Conservation (phyloP, 2,888 invertebrate genomes). For the Drosophila infuscata region DNA sequence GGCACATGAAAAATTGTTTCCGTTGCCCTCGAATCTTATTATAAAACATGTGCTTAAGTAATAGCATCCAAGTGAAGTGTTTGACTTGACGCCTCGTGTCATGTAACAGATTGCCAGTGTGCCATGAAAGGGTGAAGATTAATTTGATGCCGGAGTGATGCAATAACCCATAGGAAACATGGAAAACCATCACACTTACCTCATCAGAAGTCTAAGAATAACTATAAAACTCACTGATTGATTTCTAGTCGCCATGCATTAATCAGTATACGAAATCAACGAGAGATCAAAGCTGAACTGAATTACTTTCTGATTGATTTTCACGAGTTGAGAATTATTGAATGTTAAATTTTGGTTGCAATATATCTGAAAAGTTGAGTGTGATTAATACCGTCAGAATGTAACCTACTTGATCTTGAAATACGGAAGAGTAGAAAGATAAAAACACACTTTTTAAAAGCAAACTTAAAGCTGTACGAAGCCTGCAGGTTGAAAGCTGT, state of each 20-base stretch:
- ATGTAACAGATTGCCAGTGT: slow-evolving; percentile 75
- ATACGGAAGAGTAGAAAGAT: no score
- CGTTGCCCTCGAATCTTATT: slow-evolving; percentile 64
- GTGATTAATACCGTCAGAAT: no score
- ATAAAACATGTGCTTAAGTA: slow-evolving; percentile 81
- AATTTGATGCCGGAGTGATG: slow-evolving; percentile 41
- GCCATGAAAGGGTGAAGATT: slow-evolving; percentile 62
- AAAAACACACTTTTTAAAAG: not conserved
- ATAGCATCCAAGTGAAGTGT: slow-evolving; percentile 72
- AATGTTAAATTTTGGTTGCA: not conserved
- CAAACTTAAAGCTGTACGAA: not conserved
- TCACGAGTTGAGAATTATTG: not conserved
- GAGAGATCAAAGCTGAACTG: not conserved
- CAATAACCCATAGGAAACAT: slow-evolving; percentile 1
- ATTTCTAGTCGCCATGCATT: slow-evolving; percentile 1
- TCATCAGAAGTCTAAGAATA: not conserved
- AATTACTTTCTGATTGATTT: not conserved
- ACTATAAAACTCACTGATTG: not conserved
- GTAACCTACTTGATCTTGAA: no score
- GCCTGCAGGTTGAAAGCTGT: no score
- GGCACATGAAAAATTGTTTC: slow-evolving; percentile 75
- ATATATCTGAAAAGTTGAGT: no score
- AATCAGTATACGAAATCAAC: slow-evolving; percentile 3
- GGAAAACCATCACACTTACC: slow-evolving; percentile 7
- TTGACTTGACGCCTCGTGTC: slow-evolving; percentile 65